Base-by-base conservation (phyloP, 2,888 invertebrate species). In the Silvanus unidentatus region DNA sequence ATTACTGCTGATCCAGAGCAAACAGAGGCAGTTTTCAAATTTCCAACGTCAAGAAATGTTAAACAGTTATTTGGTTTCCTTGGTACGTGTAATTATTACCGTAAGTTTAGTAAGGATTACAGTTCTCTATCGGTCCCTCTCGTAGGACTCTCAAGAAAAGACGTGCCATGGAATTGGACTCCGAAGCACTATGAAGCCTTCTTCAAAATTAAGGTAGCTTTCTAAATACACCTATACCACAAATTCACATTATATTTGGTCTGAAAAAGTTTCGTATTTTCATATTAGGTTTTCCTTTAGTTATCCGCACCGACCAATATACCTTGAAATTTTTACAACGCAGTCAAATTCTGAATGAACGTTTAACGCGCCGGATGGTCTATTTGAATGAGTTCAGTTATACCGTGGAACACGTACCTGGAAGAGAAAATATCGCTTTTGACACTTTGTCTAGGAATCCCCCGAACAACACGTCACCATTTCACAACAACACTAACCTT, bases 1-100 rank as follows among this genome's bases (percentile, higher is more conserved):
- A 50, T 59, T 5, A 13, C 12, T 1, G 50, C 53, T 0, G 57
- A 62, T 11, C 53, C 54, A 0, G 45, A 47, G 2, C 57, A 57
- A 39, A 44, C 51, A 1, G 12, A 37, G 1, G 45, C 51, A 2
- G 48, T 54, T 13, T 35, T 16, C 15, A 12, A 47, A 1, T 54
- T 50, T 32, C 50, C 47, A 11, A 28, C 14, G 4, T 50, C 52
- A 5, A 13, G 28, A 13, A 52, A 16, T 28, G 29, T 42, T 9
- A 47, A 43, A 44, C 43, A 52, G 29, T 16, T 53, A 1, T 37
- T 44, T 9, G 49, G 41, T 1, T 53, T 53, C 37, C 22, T 53
- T 8, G 54, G 54, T 9, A n/a, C 50, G 2, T 50, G 50, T 22
- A 45, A 48, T 43, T 54, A 52, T 13, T 47, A 54, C 30, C 40